Percentiles rank a stretch among this genome's conserved stretches.
phyloP scores from a whole-genome alignment of 2,797 vertebrate genomes.

The Simalia tracyae region DNA sequence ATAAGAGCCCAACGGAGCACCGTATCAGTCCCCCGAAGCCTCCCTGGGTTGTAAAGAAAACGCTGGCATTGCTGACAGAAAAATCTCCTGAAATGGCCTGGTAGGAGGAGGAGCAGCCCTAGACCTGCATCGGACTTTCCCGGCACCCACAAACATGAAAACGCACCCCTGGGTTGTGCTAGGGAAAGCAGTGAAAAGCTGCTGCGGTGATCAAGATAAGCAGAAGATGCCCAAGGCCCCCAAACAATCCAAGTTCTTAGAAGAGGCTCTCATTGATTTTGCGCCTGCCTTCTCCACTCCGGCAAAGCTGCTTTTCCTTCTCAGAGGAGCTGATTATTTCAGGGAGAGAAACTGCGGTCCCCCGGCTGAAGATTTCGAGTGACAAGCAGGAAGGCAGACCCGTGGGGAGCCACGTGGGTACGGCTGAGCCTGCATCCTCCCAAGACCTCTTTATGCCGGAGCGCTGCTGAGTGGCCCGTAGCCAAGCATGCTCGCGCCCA shows the following conservation, averaged over 20 bases:
- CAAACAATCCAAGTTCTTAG: background rate
- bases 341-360: background rate
- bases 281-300: background rate
- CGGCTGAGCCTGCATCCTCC: no score
- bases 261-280: background rate
- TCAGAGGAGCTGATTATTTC: background rate
- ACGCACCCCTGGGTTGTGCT: no score
- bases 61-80: background rate
- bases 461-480: background rate
- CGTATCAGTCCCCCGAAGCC: background rate
- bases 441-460: fast-evolving
- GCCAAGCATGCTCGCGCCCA: background rate
- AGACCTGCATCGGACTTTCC: background rate
- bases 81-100: background rate
- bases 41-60: background rate
- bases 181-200: background rate
- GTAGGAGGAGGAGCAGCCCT: background rate
- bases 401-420: fast-evolving
- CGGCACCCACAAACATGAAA: background rate
- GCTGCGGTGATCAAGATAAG: background rate
- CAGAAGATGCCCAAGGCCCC: background rate
- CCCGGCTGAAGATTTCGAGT: background rate
- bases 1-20: background rate
- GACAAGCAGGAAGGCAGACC: background rate
- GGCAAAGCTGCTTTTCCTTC: background rate